phyloP scores from a whole-genome alignment of 1,140 invertebrate genomes.

The Temnothorax curvispinosus region DNA sequence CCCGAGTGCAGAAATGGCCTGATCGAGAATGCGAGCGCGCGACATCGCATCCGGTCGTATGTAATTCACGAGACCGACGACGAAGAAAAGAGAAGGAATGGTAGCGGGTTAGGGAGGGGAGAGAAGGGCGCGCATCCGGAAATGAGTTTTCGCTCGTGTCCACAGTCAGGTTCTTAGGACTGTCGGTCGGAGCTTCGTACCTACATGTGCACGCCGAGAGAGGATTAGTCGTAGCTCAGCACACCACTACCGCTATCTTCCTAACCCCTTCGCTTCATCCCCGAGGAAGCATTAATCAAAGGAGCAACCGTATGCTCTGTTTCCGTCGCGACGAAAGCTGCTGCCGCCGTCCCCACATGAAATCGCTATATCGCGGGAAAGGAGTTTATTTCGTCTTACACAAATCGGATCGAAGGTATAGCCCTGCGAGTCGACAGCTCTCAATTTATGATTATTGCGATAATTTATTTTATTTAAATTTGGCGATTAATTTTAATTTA shows the following conservation, averaged over 20 bases:
- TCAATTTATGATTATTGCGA: background rate
- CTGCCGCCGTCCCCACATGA: constrained; percentile 72
- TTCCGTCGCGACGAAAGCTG: constrained; percentile 78
- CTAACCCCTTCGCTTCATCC: constrained; percentile 48
- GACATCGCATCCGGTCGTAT: constrained; percentile 57
- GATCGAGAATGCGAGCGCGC: constrained; percentile 10
- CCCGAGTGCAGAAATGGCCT: constrained; percentile 7
- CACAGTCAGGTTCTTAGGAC: constrained; percentile 75
- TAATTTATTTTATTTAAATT: background rate
- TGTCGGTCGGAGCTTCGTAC: constrained; percentile 66
- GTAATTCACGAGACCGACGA: constrained; percentile 66
- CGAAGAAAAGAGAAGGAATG: constrained; percentile 37
- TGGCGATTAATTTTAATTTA: background rate
- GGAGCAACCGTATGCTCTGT: constrained; percentile 76
- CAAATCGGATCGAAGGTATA: background rate
- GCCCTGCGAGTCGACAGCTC: background rate
- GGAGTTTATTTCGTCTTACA: constrained; percentile 28
- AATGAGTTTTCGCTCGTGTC: constrained; percentile 82
- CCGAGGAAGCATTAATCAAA: constrained; percentile 82
- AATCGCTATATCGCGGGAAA: constrained; percentile 68
- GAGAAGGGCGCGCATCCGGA: constrained; percentile 68
- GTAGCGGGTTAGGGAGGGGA: background rate
- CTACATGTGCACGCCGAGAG: constrained; percentile 53
- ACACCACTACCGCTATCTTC: constrained; percentile 10
- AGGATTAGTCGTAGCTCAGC: constrained; percentile 74